Conservation (phyloP, 2,888 invertebrate species). For the Tinea semifulvella region DNA sequence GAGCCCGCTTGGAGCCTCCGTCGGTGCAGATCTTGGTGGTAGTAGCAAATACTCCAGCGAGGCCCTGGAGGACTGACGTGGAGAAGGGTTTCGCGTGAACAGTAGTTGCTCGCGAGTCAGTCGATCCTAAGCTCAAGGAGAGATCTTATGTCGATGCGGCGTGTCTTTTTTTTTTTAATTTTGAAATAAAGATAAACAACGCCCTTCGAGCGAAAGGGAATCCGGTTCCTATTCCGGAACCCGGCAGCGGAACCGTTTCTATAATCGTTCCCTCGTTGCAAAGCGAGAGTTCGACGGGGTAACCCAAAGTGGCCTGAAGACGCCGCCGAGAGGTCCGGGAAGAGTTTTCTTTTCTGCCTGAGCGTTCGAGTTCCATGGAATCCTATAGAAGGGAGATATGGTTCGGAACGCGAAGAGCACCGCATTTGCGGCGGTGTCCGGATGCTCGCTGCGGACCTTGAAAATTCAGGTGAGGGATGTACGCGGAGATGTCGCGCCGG, state of each 20-base stretch:
- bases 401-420: constrained; percentile 49
- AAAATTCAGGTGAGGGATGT: constrained; percentile 39
- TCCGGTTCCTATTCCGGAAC: constrained; percentile 69
- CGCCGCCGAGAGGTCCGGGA: constrained; percentile 62
- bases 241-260: constrained; percentile 62
- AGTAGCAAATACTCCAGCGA: constrained; percentile 77
- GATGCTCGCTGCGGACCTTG: constrained; percentile 38
- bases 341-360: constrained; percentile 46
- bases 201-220: constrained; percentile 62
- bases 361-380: constrained; percentile 55
- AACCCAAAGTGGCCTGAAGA: constrained; percentile 62
- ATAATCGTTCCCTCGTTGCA: constrained; percentile 42
- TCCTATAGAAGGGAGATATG: constrained; percentile 62
- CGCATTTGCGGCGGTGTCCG: constrained; percentile 32
- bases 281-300: constrained; percentile 33
- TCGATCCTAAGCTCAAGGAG: constrained; percentile 67
- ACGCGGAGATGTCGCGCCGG: constrained; percentile 38
- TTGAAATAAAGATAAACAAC: constrained; percentile 27
- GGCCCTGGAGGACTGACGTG: constrained; percentile 68
- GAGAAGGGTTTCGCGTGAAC: constrained; percentile 59
- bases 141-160: constrained; percentile 50
- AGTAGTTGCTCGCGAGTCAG: constrained; percentile 67
- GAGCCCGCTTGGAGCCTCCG: constrained; percentile 59
- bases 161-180: constrained; percentile 25
- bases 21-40: constrained; percentile 73